Evolutionary conservation across 1,140 invertebrate species (phyloP).

Genomic region (Drosophila parvula): DNA sequence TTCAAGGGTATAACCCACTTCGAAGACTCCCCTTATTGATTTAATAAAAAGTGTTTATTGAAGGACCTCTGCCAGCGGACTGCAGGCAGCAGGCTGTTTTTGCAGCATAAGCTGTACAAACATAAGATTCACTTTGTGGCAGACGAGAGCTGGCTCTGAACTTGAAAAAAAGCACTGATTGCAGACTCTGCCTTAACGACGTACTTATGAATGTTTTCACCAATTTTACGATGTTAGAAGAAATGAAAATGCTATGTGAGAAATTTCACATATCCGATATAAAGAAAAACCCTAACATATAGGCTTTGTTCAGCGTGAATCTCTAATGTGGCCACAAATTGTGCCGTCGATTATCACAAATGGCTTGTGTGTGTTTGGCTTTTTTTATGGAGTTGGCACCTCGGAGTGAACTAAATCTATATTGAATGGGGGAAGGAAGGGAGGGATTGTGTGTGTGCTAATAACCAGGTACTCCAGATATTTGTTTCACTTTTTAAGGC

Average conservation of each 20-base stretch:
- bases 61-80: constrained; percentile 39
- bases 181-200: constrained; percentile 18
- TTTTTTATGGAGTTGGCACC: constrained; percentile 44
- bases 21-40: constrained; percentile 6
- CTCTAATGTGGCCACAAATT: constrained; percentile 5
- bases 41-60: constrained; percentile 59
- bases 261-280: constrained; percentile 31
- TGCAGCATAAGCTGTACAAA: constrained; percentile 65
- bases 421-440: constrained; percentile 22
- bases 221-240: constrained; percentile 24
- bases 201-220: constrained; percentile 38
- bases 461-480: constrained; percentile 77
- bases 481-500: constrained; percentile 80
- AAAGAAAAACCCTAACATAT: constrained; percentile 10
- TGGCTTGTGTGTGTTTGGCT: constrained; percentile 20
- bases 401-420: constrained; percentile 33
- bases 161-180: constrained; percentile 20
- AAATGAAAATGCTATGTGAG: constrained; percentile 47
- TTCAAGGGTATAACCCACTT: constrained; percentile 19
- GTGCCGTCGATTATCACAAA: constrained; percentile 23
- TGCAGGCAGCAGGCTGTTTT: constrained; percentile 40
- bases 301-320: constrained; percentile 16
- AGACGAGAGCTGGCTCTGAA: constrained; percentile 20
- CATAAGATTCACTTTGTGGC: constrained; percentile 29
- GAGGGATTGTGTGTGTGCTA: constrained; percentile 44